phyloP scores from a whole-genome alignment of 2,113 vertebrate species.

The Catagonus wagneri region DNA sequence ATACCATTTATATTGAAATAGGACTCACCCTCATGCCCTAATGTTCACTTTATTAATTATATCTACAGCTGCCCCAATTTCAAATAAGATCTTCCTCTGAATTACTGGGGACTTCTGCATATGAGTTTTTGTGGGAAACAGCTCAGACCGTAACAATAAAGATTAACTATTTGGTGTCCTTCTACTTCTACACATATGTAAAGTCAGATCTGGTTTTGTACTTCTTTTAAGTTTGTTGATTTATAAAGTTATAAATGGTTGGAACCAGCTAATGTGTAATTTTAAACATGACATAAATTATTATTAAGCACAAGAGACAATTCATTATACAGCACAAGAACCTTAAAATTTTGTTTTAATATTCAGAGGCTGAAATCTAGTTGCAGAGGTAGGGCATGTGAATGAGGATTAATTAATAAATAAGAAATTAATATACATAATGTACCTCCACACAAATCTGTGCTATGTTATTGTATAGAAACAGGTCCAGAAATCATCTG shows the following conservation, averaged over 20 bases:
- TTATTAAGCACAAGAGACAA: background rate
- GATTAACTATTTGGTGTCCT: background rate
- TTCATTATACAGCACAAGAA: background rate
- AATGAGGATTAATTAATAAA: background rate
- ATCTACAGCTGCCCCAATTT: background rate
- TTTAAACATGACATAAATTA: background rate
- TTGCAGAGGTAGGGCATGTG: background rate
- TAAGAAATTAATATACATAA: background rate
- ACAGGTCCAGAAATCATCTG: background rate
- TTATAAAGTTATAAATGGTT: background rate
- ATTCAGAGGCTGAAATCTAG: background rate
- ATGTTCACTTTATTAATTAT: background rate
- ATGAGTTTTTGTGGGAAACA: background rate
- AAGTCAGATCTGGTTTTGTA: background rate
- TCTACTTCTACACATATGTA: background rate
- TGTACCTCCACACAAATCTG: background rate
- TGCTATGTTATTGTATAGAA: background rate
- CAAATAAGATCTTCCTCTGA: background rate
- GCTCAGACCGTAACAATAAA: no score
- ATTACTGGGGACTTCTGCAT: background rate
- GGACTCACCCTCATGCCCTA: background rate
- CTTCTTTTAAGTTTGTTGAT: slow-evolving; percentile 3
- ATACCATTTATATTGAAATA: background rate
- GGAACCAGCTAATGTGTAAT: background rate
- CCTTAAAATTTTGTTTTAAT: background rate